Evolutionary conservation across 2,113 vertebrate species (phyloP).

Genomic region (Leucopsar rothschildi): DNA sequence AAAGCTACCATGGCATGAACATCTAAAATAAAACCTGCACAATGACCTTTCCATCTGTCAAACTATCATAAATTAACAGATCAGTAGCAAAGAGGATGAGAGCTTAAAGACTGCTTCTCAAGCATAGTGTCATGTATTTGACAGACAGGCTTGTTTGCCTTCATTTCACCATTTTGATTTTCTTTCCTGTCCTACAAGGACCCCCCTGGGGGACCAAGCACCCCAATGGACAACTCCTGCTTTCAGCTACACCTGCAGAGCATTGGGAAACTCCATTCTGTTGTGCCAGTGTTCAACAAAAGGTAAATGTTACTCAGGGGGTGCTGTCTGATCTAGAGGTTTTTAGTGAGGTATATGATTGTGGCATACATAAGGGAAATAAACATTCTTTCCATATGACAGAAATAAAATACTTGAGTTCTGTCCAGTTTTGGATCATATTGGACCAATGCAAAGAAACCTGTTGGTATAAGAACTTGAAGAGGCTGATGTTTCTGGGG

Average conservation of each 20-base stretch:
- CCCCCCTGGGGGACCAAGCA: neutral
- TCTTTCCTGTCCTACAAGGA: neutral
- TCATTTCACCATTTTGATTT: constrained; percentile 46
- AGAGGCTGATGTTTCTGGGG: neutral
- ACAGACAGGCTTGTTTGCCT: constrained; percentile 59
- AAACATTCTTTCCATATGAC: neutral
- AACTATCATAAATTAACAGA: constrained; percentile 67
- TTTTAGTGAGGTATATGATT: neutral
- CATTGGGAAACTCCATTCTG: neutral
- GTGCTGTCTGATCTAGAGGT: neutral
- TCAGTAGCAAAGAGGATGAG: constrained; percentile 47
- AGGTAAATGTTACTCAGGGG: neutral
- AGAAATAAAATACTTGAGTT: neutral
- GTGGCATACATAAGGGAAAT: neutral
- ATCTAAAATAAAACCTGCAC: constrained; percentile 68
- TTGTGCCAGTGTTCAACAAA: neutral
- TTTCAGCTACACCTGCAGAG: neutral
- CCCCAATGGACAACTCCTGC: neutral
- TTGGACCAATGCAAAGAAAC: neutral
- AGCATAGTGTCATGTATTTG: constrained; percentile 48
- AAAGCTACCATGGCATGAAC: constrained; percentile 31
- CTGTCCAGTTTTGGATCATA: neutral
- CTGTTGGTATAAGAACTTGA: neutral
- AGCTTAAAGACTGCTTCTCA: constrained; percentile 62
- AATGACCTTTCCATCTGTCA: constrained; percentile 74